Evolutionary conservation across 1,140 invertebrate species (phyloP).

Genomic region (Contarinia nasturtii): DNA sequence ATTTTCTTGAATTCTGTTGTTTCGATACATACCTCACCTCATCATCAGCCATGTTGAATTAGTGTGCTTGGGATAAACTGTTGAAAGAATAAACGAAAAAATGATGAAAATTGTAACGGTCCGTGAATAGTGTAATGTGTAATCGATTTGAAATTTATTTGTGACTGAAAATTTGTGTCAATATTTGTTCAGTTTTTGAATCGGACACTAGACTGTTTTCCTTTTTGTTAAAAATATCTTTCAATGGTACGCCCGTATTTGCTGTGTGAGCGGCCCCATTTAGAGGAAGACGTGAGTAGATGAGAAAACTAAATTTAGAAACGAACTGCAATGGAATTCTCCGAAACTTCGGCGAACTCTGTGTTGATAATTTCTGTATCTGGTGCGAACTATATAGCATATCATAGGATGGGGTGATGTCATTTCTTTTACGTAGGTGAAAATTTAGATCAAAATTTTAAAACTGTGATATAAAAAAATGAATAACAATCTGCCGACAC

Average conservation of each 20-base stretch:
- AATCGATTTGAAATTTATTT: not conserved
- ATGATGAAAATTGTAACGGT: not conserved
- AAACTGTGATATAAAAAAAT: no score
- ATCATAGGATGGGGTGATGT: no score
- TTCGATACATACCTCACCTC: slow-evolving; percentile 60
- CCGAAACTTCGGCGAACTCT: not conserved
- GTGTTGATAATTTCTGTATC: not conserved
- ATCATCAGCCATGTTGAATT: slow-evolving; percentile 60
- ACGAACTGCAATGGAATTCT: not conserved
- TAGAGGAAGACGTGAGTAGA: not conserved
- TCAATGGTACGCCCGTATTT: no score
- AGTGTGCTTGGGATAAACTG: not conserved
- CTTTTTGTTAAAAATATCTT: no score
- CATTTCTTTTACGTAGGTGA: no score
- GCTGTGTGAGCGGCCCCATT: no score
- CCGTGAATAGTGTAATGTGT: no score
- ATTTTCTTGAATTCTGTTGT: not conserved
- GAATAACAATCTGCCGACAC: no score
- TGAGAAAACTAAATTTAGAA: not conserved
- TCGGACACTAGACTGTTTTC: no score
- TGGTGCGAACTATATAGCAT: no score
- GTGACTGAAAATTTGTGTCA: not conserved
- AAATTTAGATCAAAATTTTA: no score
- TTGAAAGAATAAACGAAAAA: not conserved
- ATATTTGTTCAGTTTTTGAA: no score